Evolutionary conservation across 1,140 invertebrate genomes (phyloP).

Genomic region (Nomia melanderi): DNA sequence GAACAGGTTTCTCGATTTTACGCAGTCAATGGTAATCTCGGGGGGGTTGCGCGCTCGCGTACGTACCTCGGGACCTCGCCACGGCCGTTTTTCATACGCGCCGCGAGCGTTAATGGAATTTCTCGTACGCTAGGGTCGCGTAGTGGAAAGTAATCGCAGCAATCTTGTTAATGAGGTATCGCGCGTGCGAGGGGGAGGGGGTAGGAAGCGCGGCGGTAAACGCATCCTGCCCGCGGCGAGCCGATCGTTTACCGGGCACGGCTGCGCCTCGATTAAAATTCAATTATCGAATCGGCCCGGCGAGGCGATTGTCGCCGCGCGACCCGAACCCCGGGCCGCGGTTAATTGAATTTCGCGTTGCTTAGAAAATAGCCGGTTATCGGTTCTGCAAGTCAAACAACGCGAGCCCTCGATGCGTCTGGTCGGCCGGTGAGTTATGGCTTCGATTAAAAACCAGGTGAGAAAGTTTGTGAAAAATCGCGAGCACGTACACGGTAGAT

Average conservation of each 20-base stretch:
- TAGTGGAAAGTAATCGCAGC: constrained; percentile 21
- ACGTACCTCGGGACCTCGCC: background rate
- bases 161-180: constrained; percentile 35
- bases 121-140: background rate
- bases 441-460: constrained; percentile 38
- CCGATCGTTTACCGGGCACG: background rate
- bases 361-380: constrained; percentile 41
- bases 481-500: constrained; percentile 29
- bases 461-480: constrained; percentile 27
- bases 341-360: constrained; percentile 29
- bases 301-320: background rate
- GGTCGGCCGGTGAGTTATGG: constrained; percentile 26
- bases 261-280: constrained; percentile 33
- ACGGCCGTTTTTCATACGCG: background rate
- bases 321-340: background rate
- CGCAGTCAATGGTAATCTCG: constrained; percentile 30
- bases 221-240: background rate
- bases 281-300: constrained; percentile 23
- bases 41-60: background rate
- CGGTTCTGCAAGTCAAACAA: constrained; percentile 26
- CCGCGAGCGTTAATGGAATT: constrained; percentile 40
- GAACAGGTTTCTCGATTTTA: constrained; percentile 48
- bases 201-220: background rate
- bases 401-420: background rate
- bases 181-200: background rate